These are phyloP conservation scores for Noctuana brunneofusca DNA, from an alignment of 2,888 invertebrate genomes.

Conservation along the genomic window DNA sequence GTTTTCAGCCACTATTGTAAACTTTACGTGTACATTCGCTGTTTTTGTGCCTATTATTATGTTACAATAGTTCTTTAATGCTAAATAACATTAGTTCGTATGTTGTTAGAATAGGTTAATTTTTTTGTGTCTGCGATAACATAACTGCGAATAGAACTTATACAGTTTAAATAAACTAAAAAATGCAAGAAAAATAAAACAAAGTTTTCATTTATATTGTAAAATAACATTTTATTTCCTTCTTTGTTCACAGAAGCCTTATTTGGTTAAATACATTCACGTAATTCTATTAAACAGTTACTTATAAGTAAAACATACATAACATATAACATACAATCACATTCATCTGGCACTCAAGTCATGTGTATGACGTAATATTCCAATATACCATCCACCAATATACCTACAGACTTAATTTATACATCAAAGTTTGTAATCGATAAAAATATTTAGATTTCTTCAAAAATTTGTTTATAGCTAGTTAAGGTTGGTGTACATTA, in stretches of 20 bases:
- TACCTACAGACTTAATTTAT: neutral
- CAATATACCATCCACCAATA: constrained; percentile 18
- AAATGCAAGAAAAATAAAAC: too few relatives aligned
- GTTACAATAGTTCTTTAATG: too few relatives aligned
- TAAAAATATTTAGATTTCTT: too few relatives aligned
- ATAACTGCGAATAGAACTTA: too few relatives aligned
- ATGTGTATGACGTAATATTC: constrained; percentile 43
- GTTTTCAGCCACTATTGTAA: too few relatives aligned
- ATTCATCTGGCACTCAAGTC: constrained; percentile 76
- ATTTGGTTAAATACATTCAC: constrained; percentile 68
- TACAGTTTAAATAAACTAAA: too few relatives aligned
- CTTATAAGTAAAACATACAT: constrained; percentile 46
- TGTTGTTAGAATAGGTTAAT: too few relatives aligned
- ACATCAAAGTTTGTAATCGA: too few relatives aligned
- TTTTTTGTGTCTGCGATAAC: too few relatives aligned
- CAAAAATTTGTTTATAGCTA: neutral
- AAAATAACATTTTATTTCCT: constrained; percentile 79
- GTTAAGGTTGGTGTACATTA: neutral
- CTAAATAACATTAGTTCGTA: too few relatives aligned
- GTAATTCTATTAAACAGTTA: constrained; percentile 62
- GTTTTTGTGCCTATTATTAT: too few relatives aligned
- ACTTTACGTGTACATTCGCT: too few relatives aligned
- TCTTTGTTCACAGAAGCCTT: constrained; percentile 70
- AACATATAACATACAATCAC: constrained; percentile 69
- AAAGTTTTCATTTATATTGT: constrained; percentile 55